phyloP scores from a whole-genome alignment of 2,888 invertebrate species.

The Habrosyne pyritoides region DNA sequence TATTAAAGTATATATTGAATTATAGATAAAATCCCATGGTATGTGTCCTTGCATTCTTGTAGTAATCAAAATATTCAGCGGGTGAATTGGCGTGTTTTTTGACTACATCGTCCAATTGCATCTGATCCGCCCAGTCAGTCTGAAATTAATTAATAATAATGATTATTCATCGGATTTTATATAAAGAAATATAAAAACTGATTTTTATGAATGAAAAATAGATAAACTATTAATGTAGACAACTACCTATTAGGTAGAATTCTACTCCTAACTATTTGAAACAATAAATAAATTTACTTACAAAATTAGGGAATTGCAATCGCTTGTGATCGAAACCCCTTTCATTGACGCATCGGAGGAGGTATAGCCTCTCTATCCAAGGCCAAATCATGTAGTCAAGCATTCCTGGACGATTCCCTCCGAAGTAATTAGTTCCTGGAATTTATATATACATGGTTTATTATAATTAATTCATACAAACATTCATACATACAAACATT shows the following conservation, averaged over 20 bases:
- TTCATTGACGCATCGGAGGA: constrained; percentile 71
- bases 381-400: constrained; percentile 95
- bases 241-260: too few species aligned
- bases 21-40: constrained; percentile 59
- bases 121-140: constrained; percentile 78
- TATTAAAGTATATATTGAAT: too few species aligned
- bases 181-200: too few species aligned
- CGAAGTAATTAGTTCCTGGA: constrained; percentile 70
- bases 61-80: constrained; percentile 69
- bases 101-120: constrained; percentile 72
- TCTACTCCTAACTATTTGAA: neutral
- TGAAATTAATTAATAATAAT: constrained; percentile 34
- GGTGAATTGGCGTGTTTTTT: constrained; percentile 69
- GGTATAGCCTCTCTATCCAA: constrained; percentile 87
- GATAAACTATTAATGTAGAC: too few species aligned
- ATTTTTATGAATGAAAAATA: too few species aligned
- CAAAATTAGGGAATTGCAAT: constrained; percentile 68
- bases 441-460: too few species aligned
- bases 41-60: constrained; percentile 71
- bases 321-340: constrained; percentile 67
- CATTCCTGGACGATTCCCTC: constrained; percentile 84
- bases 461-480: too few species aligned
- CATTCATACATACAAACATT: too few species aligned
- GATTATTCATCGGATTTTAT: too few species aligned
- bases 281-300: constrained; percentile 44